These are phyloP conservation scores for Echinometra lucunter DNA, from an alignment of 53 echinoderm and acorn worm species.

Conservation along the genomic window DNA sequence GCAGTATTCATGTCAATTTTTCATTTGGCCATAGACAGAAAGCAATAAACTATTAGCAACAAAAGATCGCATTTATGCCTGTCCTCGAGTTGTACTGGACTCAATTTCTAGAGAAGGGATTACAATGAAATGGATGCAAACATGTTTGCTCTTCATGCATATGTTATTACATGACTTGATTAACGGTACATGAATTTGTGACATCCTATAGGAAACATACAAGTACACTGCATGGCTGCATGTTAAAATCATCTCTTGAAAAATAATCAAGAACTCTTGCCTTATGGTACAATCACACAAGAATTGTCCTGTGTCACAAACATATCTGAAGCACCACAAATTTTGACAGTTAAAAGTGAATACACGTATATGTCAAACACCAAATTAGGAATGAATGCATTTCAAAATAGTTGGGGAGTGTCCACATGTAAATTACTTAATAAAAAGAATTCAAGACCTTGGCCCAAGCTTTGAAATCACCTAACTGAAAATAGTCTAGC, in stretches of 20 bases:
- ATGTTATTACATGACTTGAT: constrained; percentile 18
- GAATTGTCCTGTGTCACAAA: neutral
- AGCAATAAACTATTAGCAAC: constrained; percentile 40
- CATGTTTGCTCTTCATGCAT: neutral
- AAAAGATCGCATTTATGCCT: constrained; percentile 1
- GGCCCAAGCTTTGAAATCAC: too few relatives aligned
- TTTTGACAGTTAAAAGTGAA: neutral
- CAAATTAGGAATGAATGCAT: neutral
- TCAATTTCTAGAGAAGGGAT: neutral
- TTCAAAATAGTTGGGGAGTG: too few relatives aligned
- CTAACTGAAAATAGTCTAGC: too few relatives aligned
- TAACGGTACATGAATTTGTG: constrained; percentile 2
- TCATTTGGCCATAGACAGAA: neutral
- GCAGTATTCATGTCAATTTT: constrained; percentile 46
- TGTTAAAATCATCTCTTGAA: neutral
- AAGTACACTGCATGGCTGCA: neutral
- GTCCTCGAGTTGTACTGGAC: neutral
- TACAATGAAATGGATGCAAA: neutral
- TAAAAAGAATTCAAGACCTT: neutral
- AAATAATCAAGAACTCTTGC: neutral
- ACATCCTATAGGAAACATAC: neutral
- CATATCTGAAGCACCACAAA: too few relatives aligned
- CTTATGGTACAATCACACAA: neutral
- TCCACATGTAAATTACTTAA: too few relatives aligned
- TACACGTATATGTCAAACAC: neutral